Base-by-base conservation (phyloP, 2,888 invertebrate genomes). In the Temnothorax ravouxi region DNA sequence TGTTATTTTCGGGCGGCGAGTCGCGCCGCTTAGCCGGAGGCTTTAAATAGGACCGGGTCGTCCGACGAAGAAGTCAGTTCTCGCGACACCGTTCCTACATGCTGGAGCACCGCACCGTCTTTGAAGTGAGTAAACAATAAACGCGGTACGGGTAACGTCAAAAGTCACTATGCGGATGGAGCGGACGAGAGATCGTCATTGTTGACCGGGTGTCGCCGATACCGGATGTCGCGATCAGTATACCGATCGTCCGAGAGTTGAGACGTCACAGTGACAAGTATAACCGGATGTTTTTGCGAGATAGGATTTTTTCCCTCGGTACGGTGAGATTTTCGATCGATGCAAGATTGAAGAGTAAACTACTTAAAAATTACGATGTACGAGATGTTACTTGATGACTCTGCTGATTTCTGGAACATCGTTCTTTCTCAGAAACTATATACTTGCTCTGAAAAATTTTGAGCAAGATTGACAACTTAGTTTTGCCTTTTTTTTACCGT, bases 41-140 rank as follows among this genome's bases (percentile, higher is more conserved):
- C 94, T 95, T 95, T 95, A 94, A 95, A 95, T 95, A 95, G 94
- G 94, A 93, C 92, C 92, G 93, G 91, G 91, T 67, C 91, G 90
- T 90, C 87, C 91, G 90, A 90, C 91, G 92, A 92, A 91, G 91
- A 93, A 94, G 93, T 91, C 94, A 95, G 95, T 95, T 91, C 89
- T 75, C 67, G 90, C 91, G 91, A 92, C 89, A 91, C 91, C 87
- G 91, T 90, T 93, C 91, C 93, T 94, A 92, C 92, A 95, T 94
- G 95, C 92, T 95, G 94, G 94, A 94, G 89, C 94, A 95, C 88
- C 95, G 94, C 89, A 93, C 93, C 87, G 92, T 94, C 85, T 94
- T 95, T 90, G 92, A 94, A 84, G 95, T 95, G 92, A 95, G 95
- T 95, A 94, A 93, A 93, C 91, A 92, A 93, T 66, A 56, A 47